A percentile compares a stretch with the other conserved stretches of the same genome.
Evolutionary conservation across 2,888 invertebrate species (phyloP).

Genomic region (Nomada hirtipes): DNA sequence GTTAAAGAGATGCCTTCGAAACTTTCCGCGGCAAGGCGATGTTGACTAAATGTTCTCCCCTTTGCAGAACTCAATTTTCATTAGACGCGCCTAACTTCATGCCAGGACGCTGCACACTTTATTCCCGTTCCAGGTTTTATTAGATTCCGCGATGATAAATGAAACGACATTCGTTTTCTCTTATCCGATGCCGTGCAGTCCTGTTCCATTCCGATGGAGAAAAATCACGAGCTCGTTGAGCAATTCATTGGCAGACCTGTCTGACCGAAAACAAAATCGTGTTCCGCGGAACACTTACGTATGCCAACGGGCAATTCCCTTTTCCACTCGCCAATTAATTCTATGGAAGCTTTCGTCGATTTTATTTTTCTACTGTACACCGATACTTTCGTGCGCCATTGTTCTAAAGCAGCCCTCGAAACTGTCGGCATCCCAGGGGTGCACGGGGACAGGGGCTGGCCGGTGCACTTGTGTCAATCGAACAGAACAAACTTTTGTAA

Average conservation of each 20-base stretch:
- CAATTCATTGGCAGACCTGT: no score
- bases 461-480: constrained; percentile 18
- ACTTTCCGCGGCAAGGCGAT: constrained; percentile 22
- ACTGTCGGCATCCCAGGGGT: constrained; percentile 1
- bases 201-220: not conserved
- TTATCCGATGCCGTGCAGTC: not conserved
- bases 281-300: not conserved
- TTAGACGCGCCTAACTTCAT: constrained; percentile 21
- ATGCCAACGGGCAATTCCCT: not conserved
- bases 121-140: not conserved
- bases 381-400: constrained; percentile 10
- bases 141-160: constrained; percentile 5
- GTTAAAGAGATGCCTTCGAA: constrained; percentile 58
- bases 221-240: no score
- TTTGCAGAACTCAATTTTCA: constrained; percentile 37
- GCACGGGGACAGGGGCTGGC: not conserved
- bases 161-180: not conserved
- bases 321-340: constrained; percentile 24
- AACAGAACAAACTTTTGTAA: constrained; percentile 37
- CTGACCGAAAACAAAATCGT: not conserved
- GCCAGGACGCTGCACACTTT: constrained; percentile 5
- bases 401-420: constrained; percentile 14
- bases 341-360: constrained; percentile 12
- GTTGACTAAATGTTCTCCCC: constrained; percentile 41
- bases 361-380: not conserved